Conservation (phyloP, 2,797 vertebrate species). For the Crocidura indochinensis region DNA sequence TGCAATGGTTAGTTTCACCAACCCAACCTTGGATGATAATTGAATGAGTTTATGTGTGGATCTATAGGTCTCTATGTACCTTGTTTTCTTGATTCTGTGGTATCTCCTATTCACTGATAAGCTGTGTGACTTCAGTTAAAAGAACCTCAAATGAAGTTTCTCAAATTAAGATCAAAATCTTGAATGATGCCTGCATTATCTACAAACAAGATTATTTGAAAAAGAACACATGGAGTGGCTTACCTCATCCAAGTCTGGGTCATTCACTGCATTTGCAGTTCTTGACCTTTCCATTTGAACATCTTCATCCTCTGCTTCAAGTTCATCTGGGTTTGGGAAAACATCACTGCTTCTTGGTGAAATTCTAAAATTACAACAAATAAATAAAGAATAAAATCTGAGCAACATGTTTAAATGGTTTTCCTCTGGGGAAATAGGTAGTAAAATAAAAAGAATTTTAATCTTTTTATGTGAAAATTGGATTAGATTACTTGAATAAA, state of each 20-base stretch:
- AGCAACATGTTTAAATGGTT: background rate
- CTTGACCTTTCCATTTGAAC: slow-evolving; percentile 93
- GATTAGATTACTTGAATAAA: background rate
- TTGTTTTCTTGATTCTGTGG: background rate
- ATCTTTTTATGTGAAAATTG: background rate
- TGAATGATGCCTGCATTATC: background rate
- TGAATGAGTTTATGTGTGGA: background rate
- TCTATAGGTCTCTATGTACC: background rate
- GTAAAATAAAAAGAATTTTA: background rate
- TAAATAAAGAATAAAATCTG: background rate
- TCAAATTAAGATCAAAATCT: no score
- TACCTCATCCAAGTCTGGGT: slow-evolving; percentile 92
- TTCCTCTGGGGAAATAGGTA: background rate
- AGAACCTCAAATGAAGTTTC: background rate
- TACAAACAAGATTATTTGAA: background rate
- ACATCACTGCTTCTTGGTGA: slow-evolving; percentile 87
- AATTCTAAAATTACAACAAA: slow-evolving; percentile 89
- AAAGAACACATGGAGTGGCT: no score
- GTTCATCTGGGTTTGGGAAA: slow-evolving; percentile 91
- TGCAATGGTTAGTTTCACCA: background rate
- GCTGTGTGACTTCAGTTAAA: background rate
- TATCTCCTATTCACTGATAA: background rate
- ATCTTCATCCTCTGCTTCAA: slow-evolving; percentile 93
- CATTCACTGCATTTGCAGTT: slow-evolving; percentile 91
- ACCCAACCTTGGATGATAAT: slow-evolving; percentile 21